These are phyloP conservation scores for Drosophila suboccidentalis DNA, from an alignment of 2,888 invertebrate genomes.

Conservation along the genomic window DNA sequence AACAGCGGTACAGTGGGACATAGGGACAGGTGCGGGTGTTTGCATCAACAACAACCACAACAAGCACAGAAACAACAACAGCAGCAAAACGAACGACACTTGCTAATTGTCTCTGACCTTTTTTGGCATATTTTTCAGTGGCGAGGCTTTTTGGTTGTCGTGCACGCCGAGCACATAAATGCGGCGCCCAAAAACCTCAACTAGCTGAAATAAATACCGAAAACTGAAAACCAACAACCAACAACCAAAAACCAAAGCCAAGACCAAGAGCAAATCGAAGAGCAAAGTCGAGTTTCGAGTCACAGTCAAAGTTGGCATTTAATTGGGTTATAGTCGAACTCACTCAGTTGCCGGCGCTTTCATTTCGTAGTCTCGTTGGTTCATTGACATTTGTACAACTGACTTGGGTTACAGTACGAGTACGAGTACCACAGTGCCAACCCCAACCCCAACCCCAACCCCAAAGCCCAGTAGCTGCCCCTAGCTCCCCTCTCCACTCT, in stretches of 20 bases:
- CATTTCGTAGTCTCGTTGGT: conserved; percentile 60
- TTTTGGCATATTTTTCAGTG: conserved; percentile 71
- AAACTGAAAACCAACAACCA: conserved; percentile 17
- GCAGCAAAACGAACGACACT: conserved; percentile 64
- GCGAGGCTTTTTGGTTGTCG: conserved; percentile 56
- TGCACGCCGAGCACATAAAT: conserved; percentile 62
- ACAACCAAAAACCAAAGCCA: conserved; percentile 13
- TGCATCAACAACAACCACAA: conserved; percentile 36
- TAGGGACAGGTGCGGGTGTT: conserved; percentile 63
- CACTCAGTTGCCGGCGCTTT: conserved; percentile 56
- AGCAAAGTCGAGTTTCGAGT: conserved; percentile 23
- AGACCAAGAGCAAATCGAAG: conserved; percentile 10
- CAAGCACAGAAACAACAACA: neutral
- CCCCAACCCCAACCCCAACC: neutral
- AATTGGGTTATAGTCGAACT: conserved; percentile 49
- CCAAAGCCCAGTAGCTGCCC: neutral
- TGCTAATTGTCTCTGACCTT: conserved; percentile 79
- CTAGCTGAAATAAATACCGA: conserved; percentile 47
- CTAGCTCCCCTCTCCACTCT: neutral
- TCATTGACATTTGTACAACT: conserved; percentile 67
- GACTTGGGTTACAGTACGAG: neutral
- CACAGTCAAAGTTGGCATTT: conserved; percentile 24
- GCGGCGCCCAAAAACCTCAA: conserved; percentile 46
- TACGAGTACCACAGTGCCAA: neutral
- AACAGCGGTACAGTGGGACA: conserved; percentile 25